Base-by-base conservation (phyloP, 2,113 vertebrate species). In the Aphyosemion australe region DNA sequence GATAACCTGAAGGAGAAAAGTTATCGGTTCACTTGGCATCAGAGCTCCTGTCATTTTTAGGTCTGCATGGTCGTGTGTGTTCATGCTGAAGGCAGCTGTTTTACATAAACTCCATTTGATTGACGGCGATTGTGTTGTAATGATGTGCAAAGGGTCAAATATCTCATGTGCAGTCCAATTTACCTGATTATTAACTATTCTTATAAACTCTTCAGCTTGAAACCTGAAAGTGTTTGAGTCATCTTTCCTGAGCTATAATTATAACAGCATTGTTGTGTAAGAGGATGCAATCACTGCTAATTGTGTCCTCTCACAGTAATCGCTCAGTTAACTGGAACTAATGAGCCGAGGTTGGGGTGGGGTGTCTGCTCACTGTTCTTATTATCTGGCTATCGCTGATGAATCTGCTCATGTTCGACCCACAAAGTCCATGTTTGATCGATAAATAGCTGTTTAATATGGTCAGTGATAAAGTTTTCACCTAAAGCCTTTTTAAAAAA, bases 191-290 rank as follows among this genome's bases (percentile, higher is more conserved):
- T 26, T 26, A 26, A 26, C 26, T 26, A 26, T 26, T 26, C 26
- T 26, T 26, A 26, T 26, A 26, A 26, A 26, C 26, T 2, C 26
- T 5, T 26, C 26, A 26, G 26, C 3, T 26, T 26, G 26, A 26
- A 26, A 26, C 26, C 26, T 26, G 26, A 26, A 26, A 26, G 5
- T 26, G 26, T 26, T 26, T 26, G 26, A 26, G 26, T 39, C 37
- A 6, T 39, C 8, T 39, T 12, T 39, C 11, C 37, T 39, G 37
- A 26, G 3, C 26, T 26, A 26, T 26, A 26, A 26, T 81, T 66
- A 69, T 66, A 69, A 79, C 64, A 16, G 49, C 26, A 14, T 63
- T 60, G 52, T 90, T 87, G 78, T 74, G 52, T 68, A 85, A 82
- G 60, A 7, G 19, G 62, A 52, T 21, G 69, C 70, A 77, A 65